phyloP scores from a whole-genome alignment of 1,140 invertebrate species.

The Dermatophagoides farinae region DNA sequence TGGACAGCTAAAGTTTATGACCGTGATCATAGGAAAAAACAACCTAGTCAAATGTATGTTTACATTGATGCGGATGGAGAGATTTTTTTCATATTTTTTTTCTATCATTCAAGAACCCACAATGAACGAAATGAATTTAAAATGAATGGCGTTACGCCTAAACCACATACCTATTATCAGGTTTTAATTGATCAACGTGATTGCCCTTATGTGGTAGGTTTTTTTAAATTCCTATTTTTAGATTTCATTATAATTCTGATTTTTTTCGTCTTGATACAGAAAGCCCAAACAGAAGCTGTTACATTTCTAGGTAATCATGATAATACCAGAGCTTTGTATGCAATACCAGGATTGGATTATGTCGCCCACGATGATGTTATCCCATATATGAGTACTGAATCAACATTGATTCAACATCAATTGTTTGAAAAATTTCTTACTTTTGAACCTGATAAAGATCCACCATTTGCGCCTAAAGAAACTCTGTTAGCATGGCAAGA shows the following conservation, averaged over 20 bases:
- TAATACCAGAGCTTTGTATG: conserved; percentile 64
- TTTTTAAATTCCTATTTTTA: not conserved
- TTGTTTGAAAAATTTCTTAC: conserved; percentile 85
- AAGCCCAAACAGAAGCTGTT: conserved; percentile 85
- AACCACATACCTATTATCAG: conserved; percentile 85
- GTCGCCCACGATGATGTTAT: conserved; percentile 73
- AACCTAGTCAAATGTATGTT: conserved; percentile 24
- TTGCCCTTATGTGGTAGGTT: conserved; percentile 77
- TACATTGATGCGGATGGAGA: not conserved
- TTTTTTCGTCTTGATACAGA: conserved; percentile 33
- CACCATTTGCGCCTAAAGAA: conserved; percentile 58
- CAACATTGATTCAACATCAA: conserved; percentile 57
- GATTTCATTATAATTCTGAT: not conserved
- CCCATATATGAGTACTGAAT: conserved; percentile 25
- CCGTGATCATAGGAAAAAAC: conserved; percentile 48
- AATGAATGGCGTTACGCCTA: conserved; percentile 38
- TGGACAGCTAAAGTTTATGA: conserved; percentile 87
- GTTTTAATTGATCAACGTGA: conserved; percentile 87
- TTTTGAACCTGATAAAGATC: conserved; percentile 57
- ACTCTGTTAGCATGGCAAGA: conserved; percentile 85
- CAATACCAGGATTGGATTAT: conserved; percentile 76
- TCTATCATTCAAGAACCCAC: not conserved
- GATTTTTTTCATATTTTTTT: not conserved
- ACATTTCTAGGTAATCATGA: conserved; percentile 93
- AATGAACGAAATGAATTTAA: not conserved